Evolutionary conservation across 2,888 invertebrate species (phyloP), one percentile per base, ranked within the genome.

Genomic region (Drosophila borborema): DNA sequence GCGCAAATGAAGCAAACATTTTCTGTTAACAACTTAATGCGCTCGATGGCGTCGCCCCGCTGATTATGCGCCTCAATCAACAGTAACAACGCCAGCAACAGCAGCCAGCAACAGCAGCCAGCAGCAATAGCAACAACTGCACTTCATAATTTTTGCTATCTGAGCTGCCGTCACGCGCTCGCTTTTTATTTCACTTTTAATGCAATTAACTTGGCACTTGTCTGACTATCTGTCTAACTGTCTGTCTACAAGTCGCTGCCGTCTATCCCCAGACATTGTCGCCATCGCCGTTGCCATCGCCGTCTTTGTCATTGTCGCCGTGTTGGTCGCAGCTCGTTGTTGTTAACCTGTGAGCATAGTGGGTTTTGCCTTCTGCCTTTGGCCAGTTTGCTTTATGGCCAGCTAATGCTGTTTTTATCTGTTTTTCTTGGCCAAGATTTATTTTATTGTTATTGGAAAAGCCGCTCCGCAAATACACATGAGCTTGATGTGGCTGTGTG

Each of bases 1-100:
- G 81, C 77, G 79, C 86, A 90, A 89, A 90, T 90, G 89, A 88
- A 90, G 91, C 89, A 90, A 89, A 90, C 86, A 87, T 88, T 89
- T 87, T 85, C 86, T 90, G 90, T 90, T 89, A 89, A 89, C 89
- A 90, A 89, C 90, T 89, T 90, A 86, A 89, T 90, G 89, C 82
- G 85, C 82, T 90, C 72, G 74, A 74, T 74, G 87, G 81, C 86
- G 74, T 73, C 72, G 61, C 72, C 66, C 64, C 71, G 73, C 90
- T 88, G 85, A 85, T 85, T 89, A 85, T 89, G 90, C 88, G 85
- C 85, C 86, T 89, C 85, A 85, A 85, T 85, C 85, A 89, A 84
- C 83, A 75, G 86, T 55, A 81, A 55, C 69, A 72, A 51, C 71
- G 68, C 16, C 72, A 65, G 16, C 80, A 76, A 10, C 68, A 64